Percentiles rank a stretch among this genome's conserved stretches.
Conservation (phyloP, 53 echinoderm and acorn worm species). For the Echinometra lucunter region DNA sequence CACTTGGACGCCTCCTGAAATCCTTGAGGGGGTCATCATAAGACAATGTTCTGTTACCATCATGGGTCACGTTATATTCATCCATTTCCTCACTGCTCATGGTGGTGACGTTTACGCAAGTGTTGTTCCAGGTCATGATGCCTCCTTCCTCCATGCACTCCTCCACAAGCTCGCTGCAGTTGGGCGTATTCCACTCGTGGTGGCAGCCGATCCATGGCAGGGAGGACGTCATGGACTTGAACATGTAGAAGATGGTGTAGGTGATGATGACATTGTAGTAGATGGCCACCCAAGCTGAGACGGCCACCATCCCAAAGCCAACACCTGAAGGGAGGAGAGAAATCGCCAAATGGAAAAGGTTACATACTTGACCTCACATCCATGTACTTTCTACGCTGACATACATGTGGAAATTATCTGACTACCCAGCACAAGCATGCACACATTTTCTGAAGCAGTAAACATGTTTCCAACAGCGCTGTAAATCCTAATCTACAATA, state of each 20-base stretch:
- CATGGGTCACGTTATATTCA: slow-evolving; percentile 79
- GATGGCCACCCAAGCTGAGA: slow-evolving; percentile 89
- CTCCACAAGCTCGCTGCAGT: slow-evolving; percentile 84
- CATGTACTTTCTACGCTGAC: neutral
- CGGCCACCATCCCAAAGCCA: slow-evolving; percentile 93
- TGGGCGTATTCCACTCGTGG: slow-evolving; percentile 87
- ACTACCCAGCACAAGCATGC: neutral
- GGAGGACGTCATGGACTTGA: slow-evolving; percentile 84
- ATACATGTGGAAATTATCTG: neutral
- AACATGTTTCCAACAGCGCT: too few species aligned
- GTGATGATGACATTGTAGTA: slow-evolving; percentile 99
- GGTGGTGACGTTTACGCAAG: slow-evolving; percentile 73
- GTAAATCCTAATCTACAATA: too few species aligned
- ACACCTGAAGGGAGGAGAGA: slow-evolving; percentile 75
- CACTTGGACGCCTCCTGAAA: slow-evolving; percentile 78
- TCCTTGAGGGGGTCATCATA: slow-evolving; percentile 84
- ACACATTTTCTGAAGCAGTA: too few species aligned
- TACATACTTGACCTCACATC: neutral
- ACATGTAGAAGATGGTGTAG: slow-evolving; percentile 98
- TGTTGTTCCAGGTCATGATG: slow-evolving; percentile 76
- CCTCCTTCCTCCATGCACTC: slow-evolving; percentile 83
- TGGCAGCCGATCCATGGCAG: slow-evolving; percentile 96
- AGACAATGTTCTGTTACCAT: slow-evolving; percentile 52
- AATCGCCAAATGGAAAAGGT: neutral
- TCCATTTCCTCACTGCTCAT: slow-evolving; percentile 73